Evolutionary conservation across 2,797 vertebrate species (phyloP), one percentile per base, ranked within the genome.

Genomic region (Pelobates cultripes): DNA sequence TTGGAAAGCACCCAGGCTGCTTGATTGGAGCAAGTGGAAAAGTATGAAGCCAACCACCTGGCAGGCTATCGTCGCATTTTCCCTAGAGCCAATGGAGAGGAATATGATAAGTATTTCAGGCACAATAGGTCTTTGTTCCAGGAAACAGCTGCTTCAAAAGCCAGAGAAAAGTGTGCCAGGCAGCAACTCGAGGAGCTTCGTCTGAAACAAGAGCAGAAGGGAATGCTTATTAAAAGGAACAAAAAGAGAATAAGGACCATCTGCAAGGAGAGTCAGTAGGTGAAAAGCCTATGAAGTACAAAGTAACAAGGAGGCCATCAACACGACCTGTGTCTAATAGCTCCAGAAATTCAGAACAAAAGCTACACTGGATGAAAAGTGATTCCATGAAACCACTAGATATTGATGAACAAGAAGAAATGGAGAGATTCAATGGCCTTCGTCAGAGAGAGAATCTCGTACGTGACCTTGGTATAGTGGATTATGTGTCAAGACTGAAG

Each of bases 141-240:
- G 86, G 92, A 95, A 76, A 95, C 94, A 0, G 88, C 75, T 1
- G 84, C 93, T 13, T 94, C 92, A 77, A 93, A 86, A 82, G 94
- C 93, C 41, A 90, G 92, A 63, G 92, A 93, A 80, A 89, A 93
- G 80, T 89, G 90, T 9, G 89, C 90, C 87, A 94, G 93, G 93
- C 91, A 94, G 67, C 92, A 93, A 13, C 87, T 91, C 78, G 92
- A 94, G 82, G 91, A 91, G 85, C 91, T 94, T 53, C 88, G 90
- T 12, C 81, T 91, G 7, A 93, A 90, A 83, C 90, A 92, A 12
- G 88, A 93, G 68, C 91, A 90, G 73, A 79, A 83, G 41, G 88
- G 91, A 60, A 1, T 28, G 28, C 82, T 53, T 3, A 83, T 43
- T 17, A 78, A 43, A 28, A 93, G 82, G 78, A 91, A 88, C 77